phyloP scores from a whole-genome alignment of 1,140 invertebrate genomes.

The Heterodera schachtii region DNA sequence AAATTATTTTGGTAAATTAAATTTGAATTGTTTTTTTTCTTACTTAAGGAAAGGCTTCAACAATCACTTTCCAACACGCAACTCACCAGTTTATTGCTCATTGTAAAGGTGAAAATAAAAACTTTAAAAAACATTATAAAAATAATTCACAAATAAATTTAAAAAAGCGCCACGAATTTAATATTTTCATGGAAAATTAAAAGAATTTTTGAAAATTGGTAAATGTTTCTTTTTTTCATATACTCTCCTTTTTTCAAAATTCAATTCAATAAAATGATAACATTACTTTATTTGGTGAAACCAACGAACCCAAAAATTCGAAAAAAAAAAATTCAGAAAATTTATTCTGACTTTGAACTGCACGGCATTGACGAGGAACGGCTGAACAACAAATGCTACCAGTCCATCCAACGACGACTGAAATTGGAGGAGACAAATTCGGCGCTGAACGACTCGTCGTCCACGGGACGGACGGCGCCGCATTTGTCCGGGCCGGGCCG shows the following conservation, averaged over 20 bases:
- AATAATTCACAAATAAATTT: too few species aligned
- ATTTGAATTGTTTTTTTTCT: background rate
- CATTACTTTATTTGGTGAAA: too few species aligned
- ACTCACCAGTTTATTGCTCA: constrained; percentile 91
- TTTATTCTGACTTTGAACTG: constrained; percentile 96
- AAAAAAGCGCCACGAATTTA: too few species aligned
- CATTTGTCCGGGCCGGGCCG: constrained; percentile 24
- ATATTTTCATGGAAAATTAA: too few species aligned
- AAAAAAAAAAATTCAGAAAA: constrained; percentile 75
- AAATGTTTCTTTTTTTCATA: too few species aligned
- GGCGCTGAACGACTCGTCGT: constrained; percentile 50
- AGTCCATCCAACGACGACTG: constrained; percentile 86
- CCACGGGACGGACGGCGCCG: constrained; percentile 6
- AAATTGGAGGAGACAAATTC: constrained; percentile 88
- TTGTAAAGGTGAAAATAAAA: constrained; percentile 76
- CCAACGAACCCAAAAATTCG: background rate
- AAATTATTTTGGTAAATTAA: background rate
- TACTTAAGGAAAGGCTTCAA: constrained; percentile 77
- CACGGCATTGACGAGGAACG: constrained; percentile 97
- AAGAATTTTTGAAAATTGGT: too few species aligned
- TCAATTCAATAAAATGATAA: too few species aligned
- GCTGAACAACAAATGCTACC: constrained; percentile 94
- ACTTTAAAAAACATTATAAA: background rate
- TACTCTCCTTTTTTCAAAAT: too few species aligned
- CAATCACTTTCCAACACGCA: constrained; percentile 93